These are phyloP conservation scores for Eurytoma californica DNA, from an alignment of 2,888 invertebrate genomes.

Conservation along the genomic window DNA sequence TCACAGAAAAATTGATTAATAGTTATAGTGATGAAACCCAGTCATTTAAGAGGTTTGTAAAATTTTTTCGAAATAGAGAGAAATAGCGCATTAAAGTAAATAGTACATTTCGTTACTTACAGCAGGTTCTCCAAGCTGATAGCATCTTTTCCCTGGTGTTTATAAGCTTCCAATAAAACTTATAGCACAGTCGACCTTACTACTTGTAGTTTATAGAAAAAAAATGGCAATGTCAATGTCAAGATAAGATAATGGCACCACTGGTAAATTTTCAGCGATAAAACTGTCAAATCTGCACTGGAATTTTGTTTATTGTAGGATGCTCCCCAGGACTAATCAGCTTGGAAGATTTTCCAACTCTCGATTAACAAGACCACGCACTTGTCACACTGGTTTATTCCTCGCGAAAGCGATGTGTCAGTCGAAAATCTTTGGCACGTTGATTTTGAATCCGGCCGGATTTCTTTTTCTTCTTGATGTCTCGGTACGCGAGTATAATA, in stretches of 20 bases:
- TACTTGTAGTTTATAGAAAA: conserved; percentile 15
- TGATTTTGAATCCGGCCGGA: not conserved
- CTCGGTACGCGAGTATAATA: conserved; percentile 36
- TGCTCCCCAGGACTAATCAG: not conserved
- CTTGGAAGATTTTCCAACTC: conserved; percentile 33
- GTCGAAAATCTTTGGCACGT: conserved; percentile 27
- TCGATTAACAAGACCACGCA: not conserved
- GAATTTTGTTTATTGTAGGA: conserved; percentile 17
- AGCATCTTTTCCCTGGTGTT: conserved; percentile 47
- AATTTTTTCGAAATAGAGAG: not conserved
- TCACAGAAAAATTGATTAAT: no score
- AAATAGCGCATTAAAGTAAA: not conserved
- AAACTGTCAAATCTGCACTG: conserved; percentile 25
- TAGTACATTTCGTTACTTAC: conserved; percentile 41
- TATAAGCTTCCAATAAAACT: conserved; percentile 40
- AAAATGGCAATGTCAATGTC: conserved; percentile 47
- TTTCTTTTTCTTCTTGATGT: not conserved
- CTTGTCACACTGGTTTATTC: not conserved
- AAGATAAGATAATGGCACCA: conserved; percentile 45
- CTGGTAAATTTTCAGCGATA: conserved; percentile 27
- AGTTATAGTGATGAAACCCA: no score
- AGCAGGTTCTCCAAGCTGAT: conserved; percentile 45
- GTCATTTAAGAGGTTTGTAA: no score
- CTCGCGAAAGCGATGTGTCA: not conserved
- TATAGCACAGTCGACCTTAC: conserved; percentile 41